A percentile compares a stretch with the other conserved stretches of the same genome.
Evolutionary conservation across 2,113 vertebrate genomes (phyloP).

Genomic region (Pomatostomus ruficeps): DNA sequence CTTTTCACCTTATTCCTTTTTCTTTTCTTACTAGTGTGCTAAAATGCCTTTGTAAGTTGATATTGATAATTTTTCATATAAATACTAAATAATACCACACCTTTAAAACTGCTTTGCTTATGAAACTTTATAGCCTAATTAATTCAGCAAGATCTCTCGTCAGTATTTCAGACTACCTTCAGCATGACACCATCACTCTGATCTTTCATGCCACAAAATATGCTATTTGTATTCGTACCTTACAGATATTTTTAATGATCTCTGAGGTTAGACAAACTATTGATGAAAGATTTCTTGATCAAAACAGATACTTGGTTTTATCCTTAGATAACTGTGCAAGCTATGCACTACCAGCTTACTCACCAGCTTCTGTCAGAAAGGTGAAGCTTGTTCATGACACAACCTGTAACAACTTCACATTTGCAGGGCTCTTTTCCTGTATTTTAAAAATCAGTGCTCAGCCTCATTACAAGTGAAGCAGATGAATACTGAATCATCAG

Average conservation of each 20-base stretch:
- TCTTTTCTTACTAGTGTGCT: neutral
- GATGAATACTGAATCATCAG: neutral
- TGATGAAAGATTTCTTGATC: constrained; percentile 6
- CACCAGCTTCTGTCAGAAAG: neutral
- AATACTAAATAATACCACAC: neutral
- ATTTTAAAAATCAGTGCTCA: neutral
- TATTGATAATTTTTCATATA: constrained; percentile 9
- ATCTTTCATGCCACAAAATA: neutral
- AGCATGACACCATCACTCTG: neutral
- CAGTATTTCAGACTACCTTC: neutral
- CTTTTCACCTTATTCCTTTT: constrained; percentile 4
- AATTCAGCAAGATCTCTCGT: neutral
- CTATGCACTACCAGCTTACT: neutral
- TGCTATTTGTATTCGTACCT: neutral
- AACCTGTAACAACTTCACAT: neutral
- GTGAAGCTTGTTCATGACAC: neutral
- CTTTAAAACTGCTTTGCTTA: neutral
- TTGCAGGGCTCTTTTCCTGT: neutral
- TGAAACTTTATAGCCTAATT: constrained; percentile 9
- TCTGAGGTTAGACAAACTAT: neutral
- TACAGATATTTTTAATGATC: constrained; percentile 23
- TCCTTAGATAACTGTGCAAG: neutral
- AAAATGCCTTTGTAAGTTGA: constrained; percentile 19
- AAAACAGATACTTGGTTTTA: constrained; percentile 2
- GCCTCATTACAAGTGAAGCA: neutral